Percentiles rank a stretch among this genome's conserved stretches.
phyloP scores from a whole-genome alignment of 2,797 vertebrate species.

The Sebastolobus altivelis region DNA sequence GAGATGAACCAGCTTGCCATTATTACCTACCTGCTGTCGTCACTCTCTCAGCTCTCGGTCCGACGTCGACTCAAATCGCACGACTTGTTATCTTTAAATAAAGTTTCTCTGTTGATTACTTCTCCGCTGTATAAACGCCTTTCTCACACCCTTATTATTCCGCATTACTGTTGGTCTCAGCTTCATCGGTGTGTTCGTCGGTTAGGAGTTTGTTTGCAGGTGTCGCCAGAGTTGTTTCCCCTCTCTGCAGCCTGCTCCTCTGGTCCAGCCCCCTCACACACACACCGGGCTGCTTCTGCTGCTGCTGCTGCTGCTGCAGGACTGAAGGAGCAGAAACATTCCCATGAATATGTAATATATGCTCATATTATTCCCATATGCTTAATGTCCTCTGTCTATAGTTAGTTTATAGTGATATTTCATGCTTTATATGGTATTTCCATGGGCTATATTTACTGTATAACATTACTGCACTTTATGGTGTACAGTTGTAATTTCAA shows the following conservation, averaged over 20 bases:
- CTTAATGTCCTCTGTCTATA: fast-evolving
- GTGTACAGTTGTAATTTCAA: not conserved
- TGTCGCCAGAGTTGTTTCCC: conserved; percentile 46
- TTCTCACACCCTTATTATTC: not conserved
- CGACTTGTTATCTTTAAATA: not conserved
- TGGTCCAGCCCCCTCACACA: conserved; percentile 43
- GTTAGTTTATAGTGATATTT: not conserved
- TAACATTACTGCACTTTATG: too few species aligned
- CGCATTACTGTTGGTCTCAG: not conserved
- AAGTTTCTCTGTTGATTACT: not conserved
- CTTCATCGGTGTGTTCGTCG: not conserved
- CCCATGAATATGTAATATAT: not conserved
- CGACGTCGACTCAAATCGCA: not conserved
- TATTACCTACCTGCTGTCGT: conserved; percentile 63
- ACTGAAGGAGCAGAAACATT: not conserved
- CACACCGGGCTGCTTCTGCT: not conserved
- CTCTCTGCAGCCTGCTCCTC: conserved; percentile 18
- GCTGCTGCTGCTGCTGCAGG: not conserved
- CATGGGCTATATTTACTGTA: not conserved
- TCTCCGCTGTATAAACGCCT: not conserved
- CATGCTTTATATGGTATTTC: not conserved
- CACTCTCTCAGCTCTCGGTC: conserved; percentile 10
- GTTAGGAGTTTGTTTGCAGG: conserved; percentile 59
- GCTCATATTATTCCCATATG: not conserved
- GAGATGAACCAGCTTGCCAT: conserved; percentile 34